Base-by-base conservation (phyloP, 1,140 invertebrate species). In the Andricus grossulariae region DNA sequence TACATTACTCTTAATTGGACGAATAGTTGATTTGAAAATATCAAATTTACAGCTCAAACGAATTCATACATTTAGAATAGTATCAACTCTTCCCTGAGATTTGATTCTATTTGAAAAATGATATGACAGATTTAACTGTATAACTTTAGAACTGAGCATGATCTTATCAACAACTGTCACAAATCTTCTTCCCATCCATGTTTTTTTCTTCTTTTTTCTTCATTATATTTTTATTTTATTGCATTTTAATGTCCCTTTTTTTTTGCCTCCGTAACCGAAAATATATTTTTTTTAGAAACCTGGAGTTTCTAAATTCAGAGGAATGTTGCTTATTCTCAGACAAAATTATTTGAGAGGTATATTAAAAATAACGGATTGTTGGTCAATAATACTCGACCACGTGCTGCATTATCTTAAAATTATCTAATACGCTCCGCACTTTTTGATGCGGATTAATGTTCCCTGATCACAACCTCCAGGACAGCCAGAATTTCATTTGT, bases 401-500 rank as follows among this genome's bases (percentile, higher is more conserved):
- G 39, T 5, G 25, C 25, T 5, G 25, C 25, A 45, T 45, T 45
- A 45, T 45, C 39, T 45, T 45, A 45, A 11, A 49, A 16, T 70
- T 13, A 45, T 50, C 49, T 50, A 72, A 72, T 16, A 50, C 32
- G 18, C 8, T 45, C 39, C 39, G 39, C 39, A 45, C 39, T 45
- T 45, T 45, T 11, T 1, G 8, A 45, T 21, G 5, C 13, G 15
- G 45, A 18, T 16, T 49, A 12, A 39, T 3, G 50, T 12, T 49
- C 8, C 50, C 19, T 32, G 7, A 57, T 55, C 16, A 66, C 39
- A 72, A 50, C 12, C 15, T 50, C 50, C 19, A 21, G 19, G 45
- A 72, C 39, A 72, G 49, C 49, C n/a, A 45, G 7, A 5, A 19
- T 50, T 72, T 72, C 45, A 50, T 21, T 72, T 72, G n/a, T 45